These are phyloP conservation scores for Eleutherodactylus coqui DNA, from an alignment of 2,797 vertebrate genomes.

Conservation along the genomic window DNA sequence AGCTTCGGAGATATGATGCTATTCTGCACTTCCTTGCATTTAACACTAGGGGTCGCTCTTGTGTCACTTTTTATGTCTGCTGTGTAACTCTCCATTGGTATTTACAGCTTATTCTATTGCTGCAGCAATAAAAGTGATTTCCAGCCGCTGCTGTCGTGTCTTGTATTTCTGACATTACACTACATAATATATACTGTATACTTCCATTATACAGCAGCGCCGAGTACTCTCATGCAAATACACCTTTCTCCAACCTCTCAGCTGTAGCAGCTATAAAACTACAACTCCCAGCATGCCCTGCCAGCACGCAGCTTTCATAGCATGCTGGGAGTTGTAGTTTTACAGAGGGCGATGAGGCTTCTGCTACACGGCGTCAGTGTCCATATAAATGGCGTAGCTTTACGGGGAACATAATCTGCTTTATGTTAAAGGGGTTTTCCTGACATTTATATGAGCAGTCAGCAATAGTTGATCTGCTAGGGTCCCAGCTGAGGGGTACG, in stretches of 20 bases:
- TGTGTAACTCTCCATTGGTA: not conserved
- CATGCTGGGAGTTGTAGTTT: not conserved
- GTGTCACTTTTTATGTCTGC: not conserved
- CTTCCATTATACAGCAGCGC: not conserved
- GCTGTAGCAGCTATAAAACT: not conserved
- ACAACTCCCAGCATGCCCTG: not conserved
- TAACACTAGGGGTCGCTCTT: conserved; percentile 37
- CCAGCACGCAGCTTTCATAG: too few species aligned
- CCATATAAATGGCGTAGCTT: too few species aligned
- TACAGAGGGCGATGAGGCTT: too few species aligned
- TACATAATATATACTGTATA: not conserved
- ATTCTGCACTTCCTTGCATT: not conserved
- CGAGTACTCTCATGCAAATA: not conserved
- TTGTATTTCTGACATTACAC: not conserved
- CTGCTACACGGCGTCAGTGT: too few species aligned
- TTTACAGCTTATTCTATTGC: not conserved
- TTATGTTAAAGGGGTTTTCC: not conserved
- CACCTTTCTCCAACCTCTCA: not conserved
- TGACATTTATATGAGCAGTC: too few species aligned
- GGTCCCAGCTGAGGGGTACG: too few species aligned
- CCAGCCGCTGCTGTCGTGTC: not conserved
- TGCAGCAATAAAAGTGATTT: conserved; percentile 45
- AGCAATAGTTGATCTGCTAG: too few species aligned
- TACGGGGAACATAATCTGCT: not conserved
- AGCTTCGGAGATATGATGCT: not conserved